Conservation (phyloP, 1,140 invertebrate genomes). For the Parasteatoda tepidariorum region DNA sequence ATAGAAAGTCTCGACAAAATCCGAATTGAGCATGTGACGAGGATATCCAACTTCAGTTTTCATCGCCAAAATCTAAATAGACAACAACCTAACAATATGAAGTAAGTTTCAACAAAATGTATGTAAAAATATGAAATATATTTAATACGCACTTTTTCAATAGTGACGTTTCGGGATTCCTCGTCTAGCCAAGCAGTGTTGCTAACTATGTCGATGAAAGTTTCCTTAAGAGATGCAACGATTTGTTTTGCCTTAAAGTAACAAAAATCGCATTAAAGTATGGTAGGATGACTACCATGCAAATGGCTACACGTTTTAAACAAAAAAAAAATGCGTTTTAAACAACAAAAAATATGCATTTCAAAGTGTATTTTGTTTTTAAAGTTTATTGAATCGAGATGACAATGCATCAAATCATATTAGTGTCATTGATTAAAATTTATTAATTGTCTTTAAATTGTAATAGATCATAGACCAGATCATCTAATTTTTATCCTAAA, state of each 20-base stretch:
- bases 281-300: not conserved
- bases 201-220: conserved; percentile 37
- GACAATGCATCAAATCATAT: no score
- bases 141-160: conserved; percentile 22
- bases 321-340: not conserved
- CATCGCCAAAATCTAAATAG: conserved; percentile 32
- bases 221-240: conserved; percentile 28
- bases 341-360: not conserved
- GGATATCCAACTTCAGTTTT: conserved; percentile 51
- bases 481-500: no score
- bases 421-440: no score
- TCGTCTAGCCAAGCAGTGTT: conserved; percentile 48
- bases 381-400: not conserved
- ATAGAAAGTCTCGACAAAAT: conserved; percentile 52
- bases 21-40: conserved; percentile 37
- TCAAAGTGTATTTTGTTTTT: not conserved
- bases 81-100: not conserved
- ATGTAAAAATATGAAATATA: not conserved
- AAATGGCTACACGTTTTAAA: not conserved
- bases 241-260: conserved; percentile 17
- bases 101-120: not conserved
- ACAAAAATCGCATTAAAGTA: not conserved
- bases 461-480: no score
- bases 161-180: conserved; percentile 41
- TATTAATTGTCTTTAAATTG: no score